phyloP scores from a whole-genome alignment of 2,797 vertebrate species.

The Mormyrus hasselquistii region DNA sequence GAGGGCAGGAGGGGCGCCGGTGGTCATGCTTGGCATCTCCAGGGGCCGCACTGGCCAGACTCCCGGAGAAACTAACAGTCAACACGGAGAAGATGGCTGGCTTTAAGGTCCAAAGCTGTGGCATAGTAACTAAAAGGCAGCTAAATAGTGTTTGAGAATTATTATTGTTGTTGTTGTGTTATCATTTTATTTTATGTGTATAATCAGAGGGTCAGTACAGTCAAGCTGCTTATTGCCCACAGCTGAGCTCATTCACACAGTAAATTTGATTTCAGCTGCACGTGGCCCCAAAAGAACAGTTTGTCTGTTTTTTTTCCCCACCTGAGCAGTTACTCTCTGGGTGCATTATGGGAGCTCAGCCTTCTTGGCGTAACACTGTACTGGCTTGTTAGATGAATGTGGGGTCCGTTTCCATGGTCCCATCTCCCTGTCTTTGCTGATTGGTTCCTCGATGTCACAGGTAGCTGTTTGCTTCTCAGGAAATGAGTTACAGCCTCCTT shows the following conservation, averaged over 20 bases:
- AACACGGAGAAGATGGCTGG: neutral
- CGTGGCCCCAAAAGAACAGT: neutral
- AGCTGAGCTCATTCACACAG: neutral
- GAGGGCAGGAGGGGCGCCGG: neutral
- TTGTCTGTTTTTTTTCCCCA: neutral
- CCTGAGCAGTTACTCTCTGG: neutral
- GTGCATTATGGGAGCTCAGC: neutral
- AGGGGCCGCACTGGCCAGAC: neutral
- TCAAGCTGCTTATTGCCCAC: neutral
- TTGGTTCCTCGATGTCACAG: constrained; percentile 14
- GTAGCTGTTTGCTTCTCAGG: constrained; percentile 28
- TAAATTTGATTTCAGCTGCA: neutral
- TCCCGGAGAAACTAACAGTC: neutral
- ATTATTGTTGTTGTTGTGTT: neutral
- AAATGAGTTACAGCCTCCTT: constrained; percentile 35
- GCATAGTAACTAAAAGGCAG: neutral
- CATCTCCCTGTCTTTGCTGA: neutral
- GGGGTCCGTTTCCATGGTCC: neutral
- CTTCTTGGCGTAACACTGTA: neutral
- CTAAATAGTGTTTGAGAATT: neutral
- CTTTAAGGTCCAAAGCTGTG: neutral
- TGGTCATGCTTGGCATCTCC: neutral
- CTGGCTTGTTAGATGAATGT: neutral
- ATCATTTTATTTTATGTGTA: neutral
- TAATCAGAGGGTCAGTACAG: neutral